Conservation (phyloP, 2,888 invertebrate species). For the Apamea monoglypha region DNA sequence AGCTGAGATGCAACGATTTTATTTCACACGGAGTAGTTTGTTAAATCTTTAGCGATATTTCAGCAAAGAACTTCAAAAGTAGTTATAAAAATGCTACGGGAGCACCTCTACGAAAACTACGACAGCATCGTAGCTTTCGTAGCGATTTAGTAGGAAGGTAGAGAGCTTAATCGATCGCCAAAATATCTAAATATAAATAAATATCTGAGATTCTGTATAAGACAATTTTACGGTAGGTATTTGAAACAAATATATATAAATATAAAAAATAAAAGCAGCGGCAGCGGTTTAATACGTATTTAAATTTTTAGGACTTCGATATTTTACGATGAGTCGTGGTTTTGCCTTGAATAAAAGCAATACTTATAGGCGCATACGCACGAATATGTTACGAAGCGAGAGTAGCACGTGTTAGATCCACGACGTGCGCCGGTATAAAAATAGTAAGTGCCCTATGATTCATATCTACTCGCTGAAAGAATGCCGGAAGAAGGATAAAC, state of each 20-base stretch:
- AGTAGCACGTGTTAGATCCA: slow-evolving; percentile 39
- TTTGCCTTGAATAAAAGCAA: not conserved
- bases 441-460: slow-evolving; percentile 52
- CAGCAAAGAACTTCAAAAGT: not conserved
- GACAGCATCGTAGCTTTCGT: not conserved
- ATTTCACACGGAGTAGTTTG: not conserved
- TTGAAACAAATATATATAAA: too few relatives aligned
- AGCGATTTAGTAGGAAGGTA: slow-evolving; percentile 9
- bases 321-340: not conserved
- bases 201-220: not conserved
- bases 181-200: slow-evolving; percentile 1
- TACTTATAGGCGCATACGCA: slow-evolving; percentile 3
- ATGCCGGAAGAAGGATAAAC: slow-evolving; percentile 56
- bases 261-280: too few relatives aligned
- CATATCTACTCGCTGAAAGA: slow-evolving; percentile 45
- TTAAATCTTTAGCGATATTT: slow-evolving; percentile 1
- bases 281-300: too few relatives aligned
- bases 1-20: slow-evolving; percentile 4
- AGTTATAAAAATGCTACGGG: slow-evolving; percentile 5
- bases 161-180: not conserved
- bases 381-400: not conserved
- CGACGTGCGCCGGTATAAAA: slow-evolving; percentile 37
- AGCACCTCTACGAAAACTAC: not conserved
- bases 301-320: not conserved
- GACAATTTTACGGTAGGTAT: not conserved